These are phyloP conservation scores for Gambelia wislizenii DNA, from an alignment of 2,797 vertebrate genomes.

Conservation along the genomic window DNA sequence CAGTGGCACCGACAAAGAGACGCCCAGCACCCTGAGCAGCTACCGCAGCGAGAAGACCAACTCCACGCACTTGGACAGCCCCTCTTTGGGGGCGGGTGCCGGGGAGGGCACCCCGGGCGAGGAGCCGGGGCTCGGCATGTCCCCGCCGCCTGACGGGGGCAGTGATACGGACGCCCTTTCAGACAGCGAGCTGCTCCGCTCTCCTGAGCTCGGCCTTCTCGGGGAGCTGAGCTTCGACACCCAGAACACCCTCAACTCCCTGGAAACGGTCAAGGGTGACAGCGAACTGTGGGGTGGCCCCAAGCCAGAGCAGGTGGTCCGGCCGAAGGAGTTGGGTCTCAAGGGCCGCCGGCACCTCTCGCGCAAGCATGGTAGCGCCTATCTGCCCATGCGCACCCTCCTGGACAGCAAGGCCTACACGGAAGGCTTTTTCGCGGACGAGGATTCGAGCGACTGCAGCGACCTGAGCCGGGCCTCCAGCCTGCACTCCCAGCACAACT, in stretches of 20 bases:
- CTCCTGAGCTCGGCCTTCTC: slow-evolving; percentile 67
- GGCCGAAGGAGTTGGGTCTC: slow-evolving; percentile 90
- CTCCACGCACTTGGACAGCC: slow-evolving; percentile 92
- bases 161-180: slow-evolving; percentile 88
- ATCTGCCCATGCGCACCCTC: slow-evolving; percentile 84
- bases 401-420: slow-evolving; percentile 87
- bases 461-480: slow-evolving; percentile 91
- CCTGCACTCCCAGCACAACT: slow-evolving; percentile 86
- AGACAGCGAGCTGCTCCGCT: slow-evolving; percentile 85
- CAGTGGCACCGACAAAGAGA: slow-evolving; percentile 89
- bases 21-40: slow-evolving; percentile 89
- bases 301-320: slow-evolving; percentile 87
- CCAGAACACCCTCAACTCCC: slow-evolving; percentile 66
- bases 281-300: slow-evolving; percentile 60
- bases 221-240: slow-evolving; percentile 46
- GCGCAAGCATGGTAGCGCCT: slow-evolving; percentile 82
- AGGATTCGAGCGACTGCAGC: slow-evolving; percentile 84
- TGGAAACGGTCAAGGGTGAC: slow-evolving; percentile 69
- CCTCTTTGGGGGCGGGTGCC: slow-evolving; percentile 77
- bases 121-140: background rate
- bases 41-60: slow-evolving; percentile 93
- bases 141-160: slow-evolving; percentile 72
- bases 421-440: slow-evolving; percentile 88
- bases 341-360: slow-evolving; percentile 85
- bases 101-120: slow-evolving; percentile 57